Percentiles rank a stretch among this genome's conserved stretches.
These are phyloP conservation scores for Syngnathus acus DNA, from an alignment of 2,797 vertebrate species.

Conservation along the genomic window DNA sequence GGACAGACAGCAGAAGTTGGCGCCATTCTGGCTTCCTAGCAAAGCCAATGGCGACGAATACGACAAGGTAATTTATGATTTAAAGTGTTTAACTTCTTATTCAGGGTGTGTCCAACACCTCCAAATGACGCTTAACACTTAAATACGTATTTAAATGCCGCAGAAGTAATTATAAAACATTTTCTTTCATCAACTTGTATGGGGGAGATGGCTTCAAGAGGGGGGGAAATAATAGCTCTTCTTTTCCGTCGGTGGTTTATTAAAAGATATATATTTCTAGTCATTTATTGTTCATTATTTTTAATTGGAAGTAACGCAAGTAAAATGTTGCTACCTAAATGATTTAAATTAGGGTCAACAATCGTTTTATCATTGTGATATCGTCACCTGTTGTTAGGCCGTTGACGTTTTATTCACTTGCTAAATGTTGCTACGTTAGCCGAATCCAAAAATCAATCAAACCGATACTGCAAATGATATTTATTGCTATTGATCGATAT, in stretches of 20 bases:
- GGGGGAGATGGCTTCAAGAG: background rate
- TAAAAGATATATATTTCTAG: background rate
- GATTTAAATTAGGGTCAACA: background rate
- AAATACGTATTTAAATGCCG: background rate
- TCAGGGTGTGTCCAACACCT: background rate
- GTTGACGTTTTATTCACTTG: no score
- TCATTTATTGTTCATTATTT: background rate
- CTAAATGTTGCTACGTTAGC: no score
- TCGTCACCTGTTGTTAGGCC: background rate
- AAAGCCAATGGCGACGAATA: background rate
- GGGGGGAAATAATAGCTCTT: background rate
- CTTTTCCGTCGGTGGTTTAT: background rate
- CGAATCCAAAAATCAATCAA: no score
- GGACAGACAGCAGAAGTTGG: slow-evolving; percentile 15
- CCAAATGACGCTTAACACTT: background rate
- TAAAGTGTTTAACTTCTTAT: background rate
- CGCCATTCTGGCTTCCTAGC: background rate
- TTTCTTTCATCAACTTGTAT: background rate
- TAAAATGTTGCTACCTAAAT: background rate
- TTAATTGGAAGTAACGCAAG: background rate
- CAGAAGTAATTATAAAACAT: background rate
- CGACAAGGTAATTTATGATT: background rate
- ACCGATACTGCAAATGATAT: no score
- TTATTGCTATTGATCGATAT: no score
- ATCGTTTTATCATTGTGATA: background rate